Evolutionary conservation across 1,140 invertebrate genomes (phyloP).

Genomic region (Ceratina japonica): DNA sequence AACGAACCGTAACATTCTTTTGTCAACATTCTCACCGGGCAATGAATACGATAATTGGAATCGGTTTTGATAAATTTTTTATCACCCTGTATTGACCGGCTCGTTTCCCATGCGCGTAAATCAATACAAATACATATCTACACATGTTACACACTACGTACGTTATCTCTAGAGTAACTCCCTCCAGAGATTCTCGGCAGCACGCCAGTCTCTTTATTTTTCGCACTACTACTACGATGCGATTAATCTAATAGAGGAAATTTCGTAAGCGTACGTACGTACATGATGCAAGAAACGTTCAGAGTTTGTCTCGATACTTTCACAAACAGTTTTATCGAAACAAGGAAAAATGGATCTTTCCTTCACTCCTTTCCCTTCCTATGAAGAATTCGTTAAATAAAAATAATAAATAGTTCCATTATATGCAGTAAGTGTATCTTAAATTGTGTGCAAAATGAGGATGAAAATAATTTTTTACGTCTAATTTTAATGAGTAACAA

Average conservation of each 20-base stretch:
- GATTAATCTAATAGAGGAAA: slow-evolving; percentile 26
- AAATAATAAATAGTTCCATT: no score
- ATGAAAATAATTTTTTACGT: no score
- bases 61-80: neutral
- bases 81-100: neutral
- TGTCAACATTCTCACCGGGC: neutral
- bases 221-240: no score
- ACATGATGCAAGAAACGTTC: slow-evolving; percentile 46
- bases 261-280: slow-evolving; percentile 50
- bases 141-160: no score
- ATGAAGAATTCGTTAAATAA: neutral
- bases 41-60: slow-evolving; percentile 7
- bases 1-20: slow-evolving; percentile 5
- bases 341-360: neutral
- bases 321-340: neutral
- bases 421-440: no score
- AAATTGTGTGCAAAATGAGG: no score
- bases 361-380: neutral
- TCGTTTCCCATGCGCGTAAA: neutral
- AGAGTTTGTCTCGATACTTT: slow-evolving; percentile 41
- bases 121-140: no score
- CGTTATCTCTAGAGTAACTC: neutral
- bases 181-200: slow-evolving; percentile 14
- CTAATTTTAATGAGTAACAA: no score
- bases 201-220: slow-evolving; percentile 25